Conservation (phyloP, 2,888 invertebrate species). For the Drosophila kambysellisi region DNA sequence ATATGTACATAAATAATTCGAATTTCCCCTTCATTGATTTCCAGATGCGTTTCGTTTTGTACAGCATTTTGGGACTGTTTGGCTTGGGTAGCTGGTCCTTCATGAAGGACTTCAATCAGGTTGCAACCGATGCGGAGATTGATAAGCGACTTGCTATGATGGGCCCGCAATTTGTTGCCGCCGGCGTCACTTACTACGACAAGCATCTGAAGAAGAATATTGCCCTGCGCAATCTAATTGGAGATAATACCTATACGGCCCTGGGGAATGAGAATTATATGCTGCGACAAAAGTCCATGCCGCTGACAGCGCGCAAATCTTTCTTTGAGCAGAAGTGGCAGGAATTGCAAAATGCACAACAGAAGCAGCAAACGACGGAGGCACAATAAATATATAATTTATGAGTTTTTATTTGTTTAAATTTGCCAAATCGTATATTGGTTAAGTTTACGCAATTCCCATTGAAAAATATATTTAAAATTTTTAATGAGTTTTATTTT, state of each 20-base stretch:
- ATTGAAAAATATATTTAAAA: background rate
- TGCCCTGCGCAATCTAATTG: slow-evolving; percentile 87
- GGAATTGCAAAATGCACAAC: slow-evolving; percentile 70
- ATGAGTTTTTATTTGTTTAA: background rate
- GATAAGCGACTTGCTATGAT: slow-evolving; percentile 88
- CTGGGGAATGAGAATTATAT: slow-evolving; percentile 90
- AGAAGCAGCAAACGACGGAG: slow-evolving; percentile 8
- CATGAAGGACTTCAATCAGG: slow-evolving; percentile 88
- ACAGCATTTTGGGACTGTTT: slow-evolving; percentile 87
- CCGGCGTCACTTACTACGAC: slow-evolving; percentile 91
- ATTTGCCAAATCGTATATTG: background rate
- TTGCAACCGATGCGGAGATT: slow-evolving; percentile 87
- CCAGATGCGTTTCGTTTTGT: slow-evolving; percentile 85
- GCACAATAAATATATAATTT: slow-evolving; percentile 39
- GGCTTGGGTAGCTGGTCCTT: slow-evolving; percentile 88
- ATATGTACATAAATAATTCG: background rate
- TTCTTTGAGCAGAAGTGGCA: slow-evolving; percentile 88
- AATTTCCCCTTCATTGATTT: no score
- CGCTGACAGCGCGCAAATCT: slow-evolving; percentile 88
- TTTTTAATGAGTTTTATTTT: background rate
- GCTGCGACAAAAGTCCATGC: slow-evolving; percentile 88
- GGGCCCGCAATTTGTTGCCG: slow-evolving; percentile 88
- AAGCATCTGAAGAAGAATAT: slow-evolving; percentile 90
- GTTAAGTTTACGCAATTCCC: background rate
- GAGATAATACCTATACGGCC: slow-evolving; percentile 88